Evolutionary conservation across 2,888 invertebrate species (phyloP), one percentile per base, ranked within the genome.

Genomic region (Heliconius charithonia): DNA sequence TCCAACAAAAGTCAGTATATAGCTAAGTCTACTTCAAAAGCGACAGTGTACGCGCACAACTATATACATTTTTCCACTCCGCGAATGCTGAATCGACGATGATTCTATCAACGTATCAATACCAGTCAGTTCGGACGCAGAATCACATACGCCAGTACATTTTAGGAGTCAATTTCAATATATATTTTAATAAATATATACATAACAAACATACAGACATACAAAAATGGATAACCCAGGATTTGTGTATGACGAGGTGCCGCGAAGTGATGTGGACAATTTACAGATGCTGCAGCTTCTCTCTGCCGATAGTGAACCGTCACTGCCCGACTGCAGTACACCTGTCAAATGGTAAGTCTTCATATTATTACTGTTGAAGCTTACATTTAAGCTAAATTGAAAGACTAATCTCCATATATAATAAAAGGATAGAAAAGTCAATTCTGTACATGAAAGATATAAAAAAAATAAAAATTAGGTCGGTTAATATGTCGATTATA

Each of bases 221-320:
- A 63, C 63, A 63, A 9, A 51, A 19, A 93, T 93, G 93, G 92
- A 93, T 80, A 93, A 93, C 81, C 85, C 87, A 3, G 92, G 90
- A n/a, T 93, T 93, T 75, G 87, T 87, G 37, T 81, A 86, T 76
- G 92, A 92, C 80, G 85, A 84, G 19, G 73, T 88, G 41, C 59
- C 83, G 6, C 85, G 86, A 2, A 45, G n/a, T 76, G 82, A 70
- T 25, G 71, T 86, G 37, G 82, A 59, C n/a, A 4, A 22, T 0
- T 10, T 41, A 4, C 56, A 80, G n/a, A 84, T 77, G 32, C 10
- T 29, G 29, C 71, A 71, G 29, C 32, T 37, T 7, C n/a, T 37
- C 59, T 32, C 72, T 13, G 29, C 13, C 3, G 72, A 16, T n/a
- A 37, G 59, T 72, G 25, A 72, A 1, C 7, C 51, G 4, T 51